phyloP scores from a whole-genome alignment of 2,113 vertebrate species.

The Megaceryle maxima region DNA sequence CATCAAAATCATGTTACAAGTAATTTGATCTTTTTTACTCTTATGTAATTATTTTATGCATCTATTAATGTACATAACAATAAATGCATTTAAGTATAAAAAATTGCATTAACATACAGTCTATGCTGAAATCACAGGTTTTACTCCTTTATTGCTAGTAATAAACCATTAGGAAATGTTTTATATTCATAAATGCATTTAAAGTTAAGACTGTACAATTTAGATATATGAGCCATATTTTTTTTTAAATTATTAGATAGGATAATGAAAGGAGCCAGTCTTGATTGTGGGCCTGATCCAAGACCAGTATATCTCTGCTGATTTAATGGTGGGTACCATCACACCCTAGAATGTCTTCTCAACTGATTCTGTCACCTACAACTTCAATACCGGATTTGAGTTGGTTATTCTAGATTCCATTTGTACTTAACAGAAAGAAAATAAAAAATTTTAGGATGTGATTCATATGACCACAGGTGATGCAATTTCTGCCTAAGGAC shows the following conservation, averaged over 20 bases:
- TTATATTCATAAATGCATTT: background rate
- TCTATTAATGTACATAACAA: background rate
- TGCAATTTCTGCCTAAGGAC: background rate
- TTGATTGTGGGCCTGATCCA: background rate
- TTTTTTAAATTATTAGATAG: background rate
- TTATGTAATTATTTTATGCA: background rate
- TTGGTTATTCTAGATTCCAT: background rate
- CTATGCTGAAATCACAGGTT: background rate
- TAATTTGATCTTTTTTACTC: background rate
- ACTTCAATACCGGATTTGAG: background rate
- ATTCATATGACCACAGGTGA: background rate
- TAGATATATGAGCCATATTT: background rate
- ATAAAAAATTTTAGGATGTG: rapidly evolving
- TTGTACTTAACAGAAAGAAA: background rate
- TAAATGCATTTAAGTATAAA: background rate
- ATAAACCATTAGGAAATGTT: background rate
- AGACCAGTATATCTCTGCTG: background rate
- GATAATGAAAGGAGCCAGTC: background rate
- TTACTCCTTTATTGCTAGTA: background rate
- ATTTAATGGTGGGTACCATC: background rate
- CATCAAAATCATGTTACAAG: background rate
- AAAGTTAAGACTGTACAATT: background rate
- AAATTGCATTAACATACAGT: background rate
- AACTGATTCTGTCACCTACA: background rate
- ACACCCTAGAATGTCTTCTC: background rate